Conservation (phyloP, 1,140 invertebrate species). For the Leptopilina boulardi region DNA sequence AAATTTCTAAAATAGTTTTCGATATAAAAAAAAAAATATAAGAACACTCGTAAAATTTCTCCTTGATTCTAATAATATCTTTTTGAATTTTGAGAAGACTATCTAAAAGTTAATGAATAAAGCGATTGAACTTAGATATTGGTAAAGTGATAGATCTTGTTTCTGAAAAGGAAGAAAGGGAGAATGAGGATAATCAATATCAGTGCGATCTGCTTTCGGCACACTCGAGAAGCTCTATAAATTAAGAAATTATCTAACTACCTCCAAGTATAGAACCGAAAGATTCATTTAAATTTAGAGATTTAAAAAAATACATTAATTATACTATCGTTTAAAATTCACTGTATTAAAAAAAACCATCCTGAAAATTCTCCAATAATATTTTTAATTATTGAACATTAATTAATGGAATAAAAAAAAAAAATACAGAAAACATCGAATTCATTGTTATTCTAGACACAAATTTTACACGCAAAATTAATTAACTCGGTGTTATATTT, state of each 20-base stretch:
- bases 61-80: not conserved
- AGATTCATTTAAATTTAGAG: not conserved
- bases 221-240: not conserved
- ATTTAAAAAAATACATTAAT: not conserved
- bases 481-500: not conserved
- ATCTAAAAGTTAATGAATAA: no score
- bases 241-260: no score
- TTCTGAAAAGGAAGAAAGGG: not conserved
- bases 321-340: no score
- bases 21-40: no score
- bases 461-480: not conserved
- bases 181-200: not conserved
- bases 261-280: not conserved
- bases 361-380: no score
- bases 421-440: no score
- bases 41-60: not conserved
- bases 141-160: not conserved
- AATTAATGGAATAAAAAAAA: no score
- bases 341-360: no score
- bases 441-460: no score
- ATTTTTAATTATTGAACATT: no score
- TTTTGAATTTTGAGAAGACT: not conserved
- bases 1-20: no score
- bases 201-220: not conserved
- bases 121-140: not conserved